Conservation (phyloP, 2,113 vertebrate genomes). For the Perca fluviatilis region DNA sequence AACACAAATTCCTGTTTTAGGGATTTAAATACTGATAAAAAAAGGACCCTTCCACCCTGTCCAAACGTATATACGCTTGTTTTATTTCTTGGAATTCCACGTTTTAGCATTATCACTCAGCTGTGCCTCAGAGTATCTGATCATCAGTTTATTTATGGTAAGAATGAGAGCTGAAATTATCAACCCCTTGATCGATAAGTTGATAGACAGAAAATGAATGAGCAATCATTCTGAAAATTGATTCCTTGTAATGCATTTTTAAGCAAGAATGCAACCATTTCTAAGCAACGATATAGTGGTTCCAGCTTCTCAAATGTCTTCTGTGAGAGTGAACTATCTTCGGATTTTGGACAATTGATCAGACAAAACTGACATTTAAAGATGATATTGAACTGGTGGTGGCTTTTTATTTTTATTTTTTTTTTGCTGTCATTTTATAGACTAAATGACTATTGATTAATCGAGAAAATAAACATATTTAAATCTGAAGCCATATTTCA, state of each 20-base stretch:
- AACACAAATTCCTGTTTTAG: constrained; percentile 10
- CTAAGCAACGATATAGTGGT: no score
- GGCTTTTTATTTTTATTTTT: no score
- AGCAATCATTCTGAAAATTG: neutral
- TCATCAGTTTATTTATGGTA: no score
- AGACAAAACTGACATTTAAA: constrained; percentile 3
- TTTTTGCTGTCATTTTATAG: neutral
- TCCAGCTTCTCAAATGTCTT: neutral
- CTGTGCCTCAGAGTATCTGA: neutral
- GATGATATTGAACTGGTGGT: neutral
- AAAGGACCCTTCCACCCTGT: neutral
- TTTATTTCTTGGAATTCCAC: neutral
- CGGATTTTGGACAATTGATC: neutral
- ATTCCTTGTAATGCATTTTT: neutral
- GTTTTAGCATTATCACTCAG: neutral
- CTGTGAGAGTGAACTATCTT: neutral
- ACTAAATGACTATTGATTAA: neutral
- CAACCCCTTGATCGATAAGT: neutral
- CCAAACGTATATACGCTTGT: neutral
- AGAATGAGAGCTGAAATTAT: neutral
- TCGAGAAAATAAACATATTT: neutral
- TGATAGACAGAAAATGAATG: neutral
- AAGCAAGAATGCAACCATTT: neutral
- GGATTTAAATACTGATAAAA: neutral
- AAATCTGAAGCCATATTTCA: constrained; percentile 1